Conservation (phyloP, 1,140 invertebrate species). For the Procambarus clarkii region DNA sequence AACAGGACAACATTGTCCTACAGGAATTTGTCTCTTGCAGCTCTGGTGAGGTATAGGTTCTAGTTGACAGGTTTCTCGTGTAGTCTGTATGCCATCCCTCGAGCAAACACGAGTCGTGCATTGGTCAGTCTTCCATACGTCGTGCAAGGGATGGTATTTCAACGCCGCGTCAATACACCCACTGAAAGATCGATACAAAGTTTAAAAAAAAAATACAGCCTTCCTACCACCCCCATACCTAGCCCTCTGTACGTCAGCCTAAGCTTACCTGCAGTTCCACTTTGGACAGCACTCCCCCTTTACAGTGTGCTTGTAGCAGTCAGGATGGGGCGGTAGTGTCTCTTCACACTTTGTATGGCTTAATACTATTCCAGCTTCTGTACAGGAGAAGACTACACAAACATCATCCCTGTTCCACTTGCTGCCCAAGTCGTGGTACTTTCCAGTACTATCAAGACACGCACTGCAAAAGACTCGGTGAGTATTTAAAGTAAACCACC, state of each 20-base stretch:
- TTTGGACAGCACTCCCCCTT: neutral
- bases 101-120: neutral
- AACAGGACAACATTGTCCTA: neutral
- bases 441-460: too few species aligned
- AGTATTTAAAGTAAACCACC: too few species aligned
- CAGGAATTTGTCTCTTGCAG: neutral
- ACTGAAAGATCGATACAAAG: neutral
- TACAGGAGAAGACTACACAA: too few species aligned
- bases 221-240: too few species aligned
- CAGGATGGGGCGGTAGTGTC: neutral
- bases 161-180: neutral
- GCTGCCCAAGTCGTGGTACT: too few species aligned
- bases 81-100: neutral
- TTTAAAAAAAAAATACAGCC: too few species aligned
- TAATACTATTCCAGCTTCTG: too few species aligned
- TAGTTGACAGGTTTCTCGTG: neutral
- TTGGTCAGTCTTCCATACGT: neutral
- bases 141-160: too few species aligned
- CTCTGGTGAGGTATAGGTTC: neutral
- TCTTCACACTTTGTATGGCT: neutral
- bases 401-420: too few species aligned
- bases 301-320: neutral
- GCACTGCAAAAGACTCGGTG: too few species aligned
- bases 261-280: neutral
- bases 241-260: too few species aligned